Evolutionary conservation across 2,888 invertebrate species (phyloP).

Genomic region (Ariolimax columbianus): DNA sequence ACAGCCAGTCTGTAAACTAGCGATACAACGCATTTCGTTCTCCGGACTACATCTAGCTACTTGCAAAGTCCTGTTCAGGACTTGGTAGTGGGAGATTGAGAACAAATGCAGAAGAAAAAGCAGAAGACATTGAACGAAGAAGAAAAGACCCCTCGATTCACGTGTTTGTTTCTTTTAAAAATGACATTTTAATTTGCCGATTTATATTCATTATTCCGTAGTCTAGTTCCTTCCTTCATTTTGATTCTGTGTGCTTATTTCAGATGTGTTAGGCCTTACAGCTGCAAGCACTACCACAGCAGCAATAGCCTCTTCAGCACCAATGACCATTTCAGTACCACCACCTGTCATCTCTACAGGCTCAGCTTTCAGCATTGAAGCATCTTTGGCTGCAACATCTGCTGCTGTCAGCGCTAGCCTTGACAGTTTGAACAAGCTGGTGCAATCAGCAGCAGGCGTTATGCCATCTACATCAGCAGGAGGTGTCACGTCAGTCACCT

Average conservation of each 20-base stretch:
- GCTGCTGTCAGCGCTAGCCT: slow-evolving; percentile 46
- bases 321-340: not conserved
- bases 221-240: not conserved
- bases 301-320: no score
- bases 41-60: no score
- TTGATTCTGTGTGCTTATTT: slow-evolving; percentile 3
- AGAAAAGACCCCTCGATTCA: no score
- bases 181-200: no score
- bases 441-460: slow-evolving; percentile 32
- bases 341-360: not conserved
- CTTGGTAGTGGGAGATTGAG: no score
- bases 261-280: not conserved
- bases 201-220: no score
- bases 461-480: not conserved
- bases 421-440: slow-evolving; percentile 47
- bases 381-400: slow-evolving; percentile 34
- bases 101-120: no score
- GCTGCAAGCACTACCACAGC: not conserved
- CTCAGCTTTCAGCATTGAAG: not conserved
- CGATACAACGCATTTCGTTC: no score
- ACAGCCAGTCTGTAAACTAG: no score
- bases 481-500: not conserved
- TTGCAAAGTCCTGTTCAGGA: no score
- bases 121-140: no score
- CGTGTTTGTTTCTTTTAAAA: no score